Percentiles rank a stretch among this genome's conserved stretches.
These are phyloP conservation scores for Dyspetes luteomarginatus DNA, from an alignment of 2,888 invertebrate species.

Conservation along the genomic window DNA sequence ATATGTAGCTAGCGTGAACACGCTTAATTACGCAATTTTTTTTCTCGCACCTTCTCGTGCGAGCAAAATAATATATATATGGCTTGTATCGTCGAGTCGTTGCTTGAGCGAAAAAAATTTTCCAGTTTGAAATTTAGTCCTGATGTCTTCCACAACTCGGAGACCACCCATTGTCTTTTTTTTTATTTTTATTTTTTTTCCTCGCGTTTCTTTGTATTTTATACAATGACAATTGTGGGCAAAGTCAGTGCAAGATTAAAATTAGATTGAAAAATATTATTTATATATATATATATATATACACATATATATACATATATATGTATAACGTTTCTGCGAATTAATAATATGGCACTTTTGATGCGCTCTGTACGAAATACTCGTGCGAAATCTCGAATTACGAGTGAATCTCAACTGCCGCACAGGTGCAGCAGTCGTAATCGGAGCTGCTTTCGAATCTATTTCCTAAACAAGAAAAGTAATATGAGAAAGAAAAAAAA, in stretches of 20 bases:
- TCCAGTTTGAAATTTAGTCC: slow-evolving; percentile 47
- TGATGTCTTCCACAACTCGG: slow-evolving; percentile 31
- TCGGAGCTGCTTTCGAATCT: neutral
- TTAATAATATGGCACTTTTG: slow-evolving; percentile 34
- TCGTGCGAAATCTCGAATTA: slow-evolving; percentile 43
- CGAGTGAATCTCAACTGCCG: slow-evolving; percentile 4
- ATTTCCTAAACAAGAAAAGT: slow-evolving; percentile 8
- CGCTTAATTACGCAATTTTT: slow-evolving; percentile 53
- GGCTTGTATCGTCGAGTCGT: slow-evolving; percentile 2
- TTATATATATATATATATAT: too few species aligned
- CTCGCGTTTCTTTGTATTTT: neutral
- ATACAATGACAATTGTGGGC: slow-evolving; percentile 50
- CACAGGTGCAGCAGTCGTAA: slow-evolving; percentile 22
- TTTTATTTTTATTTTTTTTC: neutral
- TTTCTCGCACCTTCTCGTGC: slow-evolving; percentile 30
- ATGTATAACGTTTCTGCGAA: neutral
- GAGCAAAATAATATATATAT: slow-evolving; percentile 6
- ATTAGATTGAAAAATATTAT: slow-evolving; percentile 22
- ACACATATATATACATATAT: too few species aligned
- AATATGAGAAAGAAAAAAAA: too few species aligned
- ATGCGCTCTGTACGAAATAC: slow-evolving; percentile 18
- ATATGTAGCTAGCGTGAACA: slow-evolving; percentile 16
- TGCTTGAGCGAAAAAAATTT: slow-evolving; percentile 28
- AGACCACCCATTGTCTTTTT: slow-evolving; percentile 32
- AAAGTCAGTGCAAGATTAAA: slow-evolving; percentile 17